Percentiles rank a stretch among this genome's conserved stretches.
phyloP scores from a whole-genome alignment of 2,888 invertebrate genomes.

The Aspidapion aeneum region DNA sequence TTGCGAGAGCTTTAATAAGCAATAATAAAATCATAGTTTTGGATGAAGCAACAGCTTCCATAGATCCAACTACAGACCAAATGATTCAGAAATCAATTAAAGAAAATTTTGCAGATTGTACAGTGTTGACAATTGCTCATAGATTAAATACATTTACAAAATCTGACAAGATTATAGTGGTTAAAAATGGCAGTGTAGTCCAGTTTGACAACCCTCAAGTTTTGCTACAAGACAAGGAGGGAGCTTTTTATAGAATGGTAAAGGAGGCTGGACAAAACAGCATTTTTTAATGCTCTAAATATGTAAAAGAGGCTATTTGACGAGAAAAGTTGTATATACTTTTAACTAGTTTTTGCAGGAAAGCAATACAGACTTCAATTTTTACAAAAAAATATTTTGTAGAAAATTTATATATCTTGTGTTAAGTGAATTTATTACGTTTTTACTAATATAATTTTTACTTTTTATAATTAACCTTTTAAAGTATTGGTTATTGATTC shows the following conservation, averaged over 20 bases:
- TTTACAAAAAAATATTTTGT: no score
- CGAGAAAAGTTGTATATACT: no score
- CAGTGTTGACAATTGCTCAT: conserved; percentile 81
- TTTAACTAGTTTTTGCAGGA: no score
- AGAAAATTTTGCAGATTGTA: conserved; percentile 68
- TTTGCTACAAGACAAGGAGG: conserved; percentile 52
- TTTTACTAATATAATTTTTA: no score
- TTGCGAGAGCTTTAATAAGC: conserved; percentile 61
- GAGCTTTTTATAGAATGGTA: conserved; percentile 58
- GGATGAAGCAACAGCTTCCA: conserved; percentile 79
- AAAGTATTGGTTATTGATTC: no score
- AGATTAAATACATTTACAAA: conserved; percentile 82
- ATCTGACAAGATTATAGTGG: conserved; percentile 76
- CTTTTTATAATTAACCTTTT: no score
- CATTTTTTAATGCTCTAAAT: not conserved
- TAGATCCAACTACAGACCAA: conserved; percentile 72
- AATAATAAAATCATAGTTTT: conserved; percentile 41
- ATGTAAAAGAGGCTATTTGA: no score
- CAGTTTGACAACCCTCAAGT: conserved; percentile 69
- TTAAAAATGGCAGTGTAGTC: conserved; percentile 69
- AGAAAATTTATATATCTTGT: no score
- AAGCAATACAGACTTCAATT: no score
- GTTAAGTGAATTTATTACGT: no score
- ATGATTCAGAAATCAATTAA: conserved; percentile 74
- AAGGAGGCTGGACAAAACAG: conserved; percentile 55